These are phyloP conservation scores for Patella vulgata DNA, from an alignment of 1,140 invertebrate species.

Conservation along the genomic window DNA sequence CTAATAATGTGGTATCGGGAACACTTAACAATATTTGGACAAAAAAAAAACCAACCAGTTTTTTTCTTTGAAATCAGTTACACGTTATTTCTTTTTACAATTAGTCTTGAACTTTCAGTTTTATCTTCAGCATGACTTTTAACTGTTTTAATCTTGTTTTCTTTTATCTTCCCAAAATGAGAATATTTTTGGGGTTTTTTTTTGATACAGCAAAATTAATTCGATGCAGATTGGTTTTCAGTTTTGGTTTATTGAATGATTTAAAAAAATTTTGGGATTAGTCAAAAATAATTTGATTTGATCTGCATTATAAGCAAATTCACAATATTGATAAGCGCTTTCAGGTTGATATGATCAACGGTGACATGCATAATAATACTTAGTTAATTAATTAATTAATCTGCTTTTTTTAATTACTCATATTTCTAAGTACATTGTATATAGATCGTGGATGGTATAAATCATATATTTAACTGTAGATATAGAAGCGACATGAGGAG, in stretches of 20 bases:
- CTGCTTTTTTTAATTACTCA: too few species aligned
- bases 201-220: slow-evolving; percentile 4
- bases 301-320: background rate
- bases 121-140: background rate
- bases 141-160: background rate
- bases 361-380: too few species aligned
- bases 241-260: background rate
- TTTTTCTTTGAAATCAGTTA: too few species aligned
- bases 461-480: too few species aligned
- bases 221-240: background rate
- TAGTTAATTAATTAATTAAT: too few species aligned
- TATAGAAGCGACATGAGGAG: too few species aligned
- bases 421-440: too few species aligned
- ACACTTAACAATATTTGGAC: too few species aligned
- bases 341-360: too few species aligned
- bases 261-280: background rate
- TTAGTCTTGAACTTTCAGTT: background rate
- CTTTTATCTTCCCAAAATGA: background rate
- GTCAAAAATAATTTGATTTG: background rate
- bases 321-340: too few species aligned
- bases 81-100: background rate
- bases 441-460: too few species aligned
- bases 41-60: too few species aligned
- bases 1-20: background rate
- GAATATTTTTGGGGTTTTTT: background rate